phyloP scores from a whole-genome alignment of 2,797 vertebrate species.

The Rhinella marina region DNA sequence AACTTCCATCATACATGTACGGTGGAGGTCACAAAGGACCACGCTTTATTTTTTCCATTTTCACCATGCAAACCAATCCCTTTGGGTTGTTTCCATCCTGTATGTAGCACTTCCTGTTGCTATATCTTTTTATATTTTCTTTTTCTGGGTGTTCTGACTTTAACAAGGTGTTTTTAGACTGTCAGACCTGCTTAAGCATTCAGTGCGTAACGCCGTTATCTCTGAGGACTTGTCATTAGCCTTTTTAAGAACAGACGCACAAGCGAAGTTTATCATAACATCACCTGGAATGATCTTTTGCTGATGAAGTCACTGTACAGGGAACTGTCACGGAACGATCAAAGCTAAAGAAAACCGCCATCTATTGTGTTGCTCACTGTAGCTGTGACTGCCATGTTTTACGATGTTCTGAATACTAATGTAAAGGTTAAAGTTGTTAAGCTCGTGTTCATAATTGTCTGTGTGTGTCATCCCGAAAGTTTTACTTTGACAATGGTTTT shows the following conservation, averaged over 20 bases:
- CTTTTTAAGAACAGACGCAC: not conserved
- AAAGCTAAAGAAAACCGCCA: not conserved
- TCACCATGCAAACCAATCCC: too few relatives aligned
- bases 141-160: not conserved
- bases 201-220: not conserved
- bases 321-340: constrained; percentile 14
- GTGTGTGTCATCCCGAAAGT: constrained; percentile 10
- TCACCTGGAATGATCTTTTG: not conserved
- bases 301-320: constrained; percentile 8
- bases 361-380: constrained; percentile 4
- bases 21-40: too few relatives aligned
- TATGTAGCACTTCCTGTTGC: too few relatives aligned
- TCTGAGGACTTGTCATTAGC: not conserved
- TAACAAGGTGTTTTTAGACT: not conserved
- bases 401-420: not conserved
- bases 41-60: too few relatives aligned
- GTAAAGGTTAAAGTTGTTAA: constrained; percentile 31
- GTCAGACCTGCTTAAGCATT: constrained; percentile 3
- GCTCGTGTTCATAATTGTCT: constrained; percentile 16
- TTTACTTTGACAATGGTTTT: not conserved
- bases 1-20: too few relatives aligned
- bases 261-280: constrained; percentile 2
- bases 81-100: too few relatives aligned
- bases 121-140: too few relatives aligned
- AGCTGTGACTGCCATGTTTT: constrained; percentile 8